Evolutionary conservation across 2,113 vertebrate genomes (phyloP), one percentile per base, ranked within the genome.

Genomic region (Hydrochoerus hydrochaeris): DNA sequence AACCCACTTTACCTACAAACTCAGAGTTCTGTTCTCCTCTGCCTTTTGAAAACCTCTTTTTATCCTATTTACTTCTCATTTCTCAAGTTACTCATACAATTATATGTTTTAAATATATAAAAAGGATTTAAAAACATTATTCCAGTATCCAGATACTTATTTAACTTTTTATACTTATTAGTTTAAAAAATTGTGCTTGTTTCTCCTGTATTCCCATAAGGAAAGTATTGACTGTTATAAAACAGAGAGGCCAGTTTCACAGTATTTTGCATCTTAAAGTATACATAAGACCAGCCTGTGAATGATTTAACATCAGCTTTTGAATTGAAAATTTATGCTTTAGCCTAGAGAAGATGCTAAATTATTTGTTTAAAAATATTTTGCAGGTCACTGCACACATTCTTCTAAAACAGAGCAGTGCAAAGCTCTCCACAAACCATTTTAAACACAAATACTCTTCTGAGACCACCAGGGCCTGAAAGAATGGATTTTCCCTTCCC

Each of bases 391-490:
- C 26, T 35, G 3, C 52, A 85, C 77, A 84, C 35, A 90, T 67
- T 94, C 90, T 94, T 86, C 84, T 91, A 85, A 97, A 82, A 86
- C 7, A 3, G 26, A 91, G 9, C 35, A 20, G 5, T 30, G 9
- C 12, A 94, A 94, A 86, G 46, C 71, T 94, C 80, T 78, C 77
- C 77, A 80, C n/a, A 4, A 88, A 38, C 58, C 44, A 87, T 91
- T 95, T 92, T 88, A 94, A 93, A 80, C 73, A 65, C 60, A 71
- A 90, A 84, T 81, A 81, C 71, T 65, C 32, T 94, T 95, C 86
- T 94, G 95, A 97, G 96, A 97, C 57, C 62, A 54, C 75, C 97
- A 44, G 95, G 87, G 89, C 80, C 52, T 88, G 22, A 96, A 97
- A 90, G 49, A 63, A 98, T 94, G 22, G 8, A 86, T 84, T 96